These are phyloP conservation scores for Orcinus orca DNA, from an alignment of 2,113 vertebrate genomes.

Conservation along the genomic window DNA sequence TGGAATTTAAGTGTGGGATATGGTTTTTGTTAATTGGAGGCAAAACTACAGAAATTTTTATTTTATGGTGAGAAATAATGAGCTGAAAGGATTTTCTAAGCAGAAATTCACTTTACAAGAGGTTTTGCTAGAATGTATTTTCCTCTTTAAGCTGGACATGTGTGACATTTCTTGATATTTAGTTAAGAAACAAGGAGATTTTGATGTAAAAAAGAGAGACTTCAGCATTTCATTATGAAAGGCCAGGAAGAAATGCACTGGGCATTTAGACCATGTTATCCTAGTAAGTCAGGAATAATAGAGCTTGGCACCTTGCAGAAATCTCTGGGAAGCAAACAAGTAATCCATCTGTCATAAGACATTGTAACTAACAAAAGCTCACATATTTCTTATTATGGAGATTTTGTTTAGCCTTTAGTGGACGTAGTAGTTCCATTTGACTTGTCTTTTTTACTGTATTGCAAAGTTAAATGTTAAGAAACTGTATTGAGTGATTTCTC, in stretches of 20 bases:
- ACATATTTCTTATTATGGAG: background rate
- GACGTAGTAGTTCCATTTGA: background rate
- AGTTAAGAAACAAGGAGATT: constrained; percentile 60
- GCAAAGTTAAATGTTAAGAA: constrained; percentile 21
- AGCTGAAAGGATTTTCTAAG: constrained; percentile 35
- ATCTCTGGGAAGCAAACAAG: background rate
- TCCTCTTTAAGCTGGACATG: constrained; percentile 46
- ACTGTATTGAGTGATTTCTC: background rate
- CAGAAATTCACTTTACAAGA: constrained; percentile 11
- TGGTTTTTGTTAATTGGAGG: constrained; percentile 30
- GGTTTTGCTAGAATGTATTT: constrained; percentile 46
- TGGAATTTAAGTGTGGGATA: constrained; percentile 25
- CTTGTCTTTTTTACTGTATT: background rate
- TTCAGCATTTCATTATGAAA: constrained; percentile 38
- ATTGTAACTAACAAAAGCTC: background rate
- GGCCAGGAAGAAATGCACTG: background rate
- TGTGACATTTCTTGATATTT: constrained; percentile 73
- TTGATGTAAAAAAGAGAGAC: constrained; percentile 11
- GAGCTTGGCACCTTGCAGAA: background rate
- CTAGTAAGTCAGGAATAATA: background rate
- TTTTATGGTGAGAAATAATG: background rate
- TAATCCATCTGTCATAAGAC: background rate
- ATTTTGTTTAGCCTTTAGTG: background rate
- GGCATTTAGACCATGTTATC: background rate
- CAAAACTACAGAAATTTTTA: background rate